Evolutionary conservation across 37 sponge, comb jelly and placozoan species (phyloP).

Genomic region (Spongia lamella): DNA sequence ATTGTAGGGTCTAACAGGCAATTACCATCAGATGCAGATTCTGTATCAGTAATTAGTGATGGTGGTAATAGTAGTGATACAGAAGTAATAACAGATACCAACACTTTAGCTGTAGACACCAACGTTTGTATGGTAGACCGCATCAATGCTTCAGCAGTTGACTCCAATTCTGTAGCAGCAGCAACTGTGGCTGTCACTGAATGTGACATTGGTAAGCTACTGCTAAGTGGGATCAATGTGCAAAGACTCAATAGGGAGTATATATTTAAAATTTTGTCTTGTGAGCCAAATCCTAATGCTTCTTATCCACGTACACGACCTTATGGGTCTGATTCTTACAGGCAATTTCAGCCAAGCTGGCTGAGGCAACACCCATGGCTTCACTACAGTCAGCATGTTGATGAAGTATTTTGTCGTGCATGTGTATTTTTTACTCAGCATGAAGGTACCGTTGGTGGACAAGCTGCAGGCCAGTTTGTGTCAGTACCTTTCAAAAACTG

Average conservation of each 20-base stretch:
- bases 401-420: slow-evolving; percentile 53
- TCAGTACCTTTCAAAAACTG: slow-evolving; percentile 25
- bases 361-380: slow-evolving; percentile 49
- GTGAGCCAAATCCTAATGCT: slow-evolving; percentile 38
- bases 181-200: neutral
- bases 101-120: too few species aligned
- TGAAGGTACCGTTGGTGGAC: slow-evolving; percentile 33
- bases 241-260: slow-evolving; percentile 21
- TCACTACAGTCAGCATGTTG: slow-evolving; percentile 36
- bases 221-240: neutral
- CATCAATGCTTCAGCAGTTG: slow-evolving; percentile 11
- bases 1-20: too few species aligned
- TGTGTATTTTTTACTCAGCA: slow-evolving; percentile 54
- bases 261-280: slow-evolving; percentile 24
- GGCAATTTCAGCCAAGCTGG: slow-evolving; percentile 63
- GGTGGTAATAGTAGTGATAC: too few species aligned
- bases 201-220: slow-evolving; percentile 49
- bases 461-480: slow-evolving; percentile 46
- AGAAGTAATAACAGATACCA: too few species aligned
- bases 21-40: too few species aligned
- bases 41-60: too few species aligned
- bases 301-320: slow-evolving; percentile 52
- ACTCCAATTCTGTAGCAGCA: neutral
- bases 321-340: slow-evolving; percentile 28
- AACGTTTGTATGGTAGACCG: too few species aligned